A percentile compares a stretch with the other conserved stretches of the same genome.
These are phyloP conservation scores for pig (Sus scrofa) DNA, from an alignment of 2,113 vertebrate genomes.

Conservation along the genomic window T2T-Sscrofa CM000817.6:3730501-3731000, in stretches of 20 bases:
- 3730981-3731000: constrained; percentile 92
- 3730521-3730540: neutral
- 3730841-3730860: no score
- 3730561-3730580: constrained; percentile 55
- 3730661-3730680: constrained; percentile 69
- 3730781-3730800: constrained; percentile 28
- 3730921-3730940: constrained; percentile 89
- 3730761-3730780: neutral
- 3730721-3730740: fast-evolving
- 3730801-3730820: constrained; percentile 49
- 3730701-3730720: constrained; percentile 72
- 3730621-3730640: constrained; percentile 21
- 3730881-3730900: neutral
- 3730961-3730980: constrained; percentile 88
- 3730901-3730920: constrained; percentile 85
- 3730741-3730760: constrained; percentile 57
- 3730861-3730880: neutral
- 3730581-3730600: constrained; percentile 13
- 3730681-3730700: constrained; percentile 28
- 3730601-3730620: constrained; percentile 56
- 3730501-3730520: fast-evolving
- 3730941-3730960: constrained; percentile 90
- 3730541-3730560: neutral
- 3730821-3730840: neutral
- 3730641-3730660: constrained; percentile 78